Evolutionary conservation across 53 echinoderm and acorn worm genomes (phyloP).

Genomic region (Henricia sp.): DNA sequence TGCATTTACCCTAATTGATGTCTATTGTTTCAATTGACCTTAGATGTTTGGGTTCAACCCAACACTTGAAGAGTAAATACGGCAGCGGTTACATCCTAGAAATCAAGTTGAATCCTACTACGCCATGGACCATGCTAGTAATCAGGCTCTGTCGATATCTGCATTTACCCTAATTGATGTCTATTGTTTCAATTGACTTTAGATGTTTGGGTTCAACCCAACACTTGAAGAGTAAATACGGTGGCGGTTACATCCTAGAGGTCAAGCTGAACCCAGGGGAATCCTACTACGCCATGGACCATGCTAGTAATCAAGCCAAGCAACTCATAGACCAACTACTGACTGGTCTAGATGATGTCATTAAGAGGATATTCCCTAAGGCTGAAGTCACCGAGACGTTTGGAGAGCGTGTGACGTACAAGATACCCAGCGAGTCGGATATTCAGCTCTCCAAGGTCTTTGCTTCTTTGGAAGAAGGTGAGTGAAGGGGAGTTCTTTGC

Average conservation of each 20-base stretch:
- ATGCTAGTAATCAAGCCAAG: conserved; percentile 20
- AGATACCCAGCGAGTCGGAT: conserved; percentile 60
- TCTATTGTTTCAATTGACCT: background rate
- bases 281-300: conserved; percentile 55
- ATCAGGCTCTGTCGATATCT: too few relatives aligned
- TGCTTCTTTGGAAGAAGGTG: conserved; percentile 72
- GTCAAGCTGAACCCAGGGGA: conserved; percentile 73
- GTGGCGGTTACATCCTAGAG: conserved; percentile 82
- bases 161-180: too few relatives aligned
- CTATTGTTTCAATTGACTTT: background rate
- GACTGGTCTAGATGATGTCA: conserved; percentile 34
- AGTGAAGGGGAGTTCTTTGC: background rate
- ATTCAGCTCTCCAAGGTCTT: conserved; percentile 69
- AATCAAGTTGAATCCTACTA: conserved; percentile 73
- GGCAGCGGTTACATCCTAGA: conserved; percentile 81
- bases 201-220: conserved; percentile 87
- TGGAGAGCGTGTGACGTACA: conserved; percentile 74
- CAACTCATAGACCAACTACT: conserved; percentile 57
- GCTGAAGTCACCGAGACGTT: conserved; percentile 79
- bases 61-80: conserved; percentile 83
- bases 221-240: conserved; percentile 84
- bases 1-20: too few relatives aligned
- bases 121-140: conserved; percentile 31
- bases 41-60: conserved; percentile 81
- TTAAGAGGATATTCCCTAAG: conserved; percentile 47